Percentiles rank a stretch among this genome's conserved stretches.
Evolutionary conservation across 1,140 invertebrate genomes (phyloP).

Genomic region (Ridgeia piscesae): DNA sequence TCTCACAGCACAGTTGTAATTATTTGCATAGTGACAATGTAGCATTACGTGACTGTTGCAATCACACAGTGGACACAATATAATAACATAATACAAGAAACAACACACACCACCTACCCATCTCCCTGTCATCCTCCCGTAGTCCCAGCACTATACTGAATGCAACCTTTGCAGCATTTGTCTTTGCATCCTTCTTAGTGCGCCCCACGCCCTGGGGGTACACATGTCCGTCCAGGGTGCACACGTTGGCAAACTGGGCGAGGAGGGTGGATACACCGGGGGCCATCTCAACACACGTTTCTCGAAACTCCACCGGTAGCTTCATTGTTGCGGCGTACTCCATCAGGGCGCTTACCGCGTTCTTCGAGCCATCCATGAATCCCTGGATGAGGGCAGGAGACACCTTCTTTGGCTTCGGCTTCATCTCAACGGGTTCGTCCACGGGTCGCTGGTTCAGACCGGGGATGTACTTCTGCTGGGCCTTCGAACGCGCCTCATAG

Average conservation of each 20-base stretch:
- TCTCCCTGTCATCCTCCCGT: constrained; percentile 34
- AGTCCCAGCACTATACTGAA: constrained; percentile 40
- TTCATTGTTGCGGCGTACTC: constrained; percentile 43
- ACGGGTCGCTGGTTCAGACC: neutral
- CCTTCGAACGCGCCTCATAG: neutral
- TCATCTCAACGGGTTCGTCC: neutral
- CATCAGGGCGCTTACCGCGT: constrained; percentile 45
- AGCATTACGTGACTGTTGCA: neutral
- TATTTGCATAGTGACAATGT: neutral
- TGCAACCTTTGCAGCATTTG: constrained; percentile 41
- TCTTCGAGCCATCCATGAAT: constrained; percentile 41
- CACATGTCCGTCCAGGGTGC: constrained; percentile 36
- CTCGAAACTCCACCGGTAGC: constrained; percentile 32
- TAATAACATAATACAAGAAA: neutral
- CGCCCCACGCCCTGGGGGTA: constrained; percentile 18
- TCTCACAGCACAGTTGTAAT: neutral
- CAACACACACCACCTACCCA: neutral
- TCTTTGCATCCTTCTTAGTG: constrained; percentile 54
- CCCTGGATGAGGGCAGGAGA: constrained; percentile 39
- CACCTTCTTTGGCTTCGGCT: constrained; percentile 20
- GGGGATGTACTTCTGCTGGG: neutral
- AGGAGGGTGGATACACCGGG: constrained; percentile 24
- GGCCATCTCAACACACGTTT: constrained; percentile 32
- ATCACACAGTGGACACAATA: neutral
- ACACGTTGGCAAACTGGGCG: constrained; percentile 38